These are phyloP conservation scores for Drosophila aff. DNA, from an alignment of 1,140 invertebrate species.

Conservation along the genomic window DNA sequence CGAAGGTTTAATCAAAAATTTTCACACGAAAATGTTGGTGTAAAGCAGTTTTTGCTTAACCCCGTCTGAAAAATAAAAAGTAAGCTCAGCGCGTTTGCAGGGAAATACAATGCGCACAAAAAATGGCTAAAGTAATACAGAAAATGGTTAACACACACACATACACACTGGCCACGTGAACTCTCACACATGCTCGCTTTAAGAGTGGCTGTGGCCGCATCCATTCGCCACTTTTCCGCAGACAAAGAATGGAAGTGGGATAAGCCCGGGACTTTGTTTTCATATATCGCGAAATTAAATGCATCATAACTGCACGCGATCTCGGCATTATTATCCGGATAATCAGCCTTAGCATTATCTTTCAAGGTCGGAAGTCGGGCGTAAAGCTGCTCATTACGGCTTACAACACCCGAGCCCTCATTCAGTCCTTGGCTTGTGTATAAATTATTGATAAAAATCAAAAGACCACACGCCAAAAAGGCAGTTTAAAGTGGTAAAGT, in stretches of 20 bases:
- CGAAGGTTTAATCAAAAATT: conserved; percentile 61
- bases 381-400: conserved; percentile 36
- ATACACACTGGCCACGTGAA: conserved; percentile 25
- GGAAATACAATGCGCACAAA: conserved; percentile 35
- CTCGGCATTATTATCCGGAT: conserved; percentile 10
- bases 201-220: conserved; percentile 11
- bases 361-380: conserved; percentile 25
- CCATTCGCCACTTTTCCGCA: conserved; percentile 12
- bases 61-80: conserved; percentile 23
- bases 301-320: conserved; percentile 35
- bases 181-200: conserved; percentile 38
- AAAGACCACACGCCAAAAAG: not conserved
- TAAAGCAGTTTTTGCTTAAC: conserved; percentile 32
- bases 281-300: conserved; percentile 21
- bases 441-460: conserved; percentile 25
- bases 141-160: conserved; percentile 40
- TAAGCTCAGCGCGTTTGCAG: conserved; percentile 31
- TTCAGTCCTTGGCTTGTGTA: not conserved
- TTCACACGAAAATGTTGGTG: conserved; percentile 49
- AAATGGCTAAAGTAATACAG: conserved; percentile 12
- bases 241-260: conserved; percentile 24
- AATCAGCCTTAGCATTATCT: conserved; percentile 7
- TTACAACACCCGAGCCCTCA: not conserved
- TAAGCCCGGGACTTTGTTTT: conserved; percentile 12
- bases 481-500: not conserved